Base-by-base conservation (phyloP, 2,797 vertebrate species). In the Enteromius fasciolatus region DNA sequence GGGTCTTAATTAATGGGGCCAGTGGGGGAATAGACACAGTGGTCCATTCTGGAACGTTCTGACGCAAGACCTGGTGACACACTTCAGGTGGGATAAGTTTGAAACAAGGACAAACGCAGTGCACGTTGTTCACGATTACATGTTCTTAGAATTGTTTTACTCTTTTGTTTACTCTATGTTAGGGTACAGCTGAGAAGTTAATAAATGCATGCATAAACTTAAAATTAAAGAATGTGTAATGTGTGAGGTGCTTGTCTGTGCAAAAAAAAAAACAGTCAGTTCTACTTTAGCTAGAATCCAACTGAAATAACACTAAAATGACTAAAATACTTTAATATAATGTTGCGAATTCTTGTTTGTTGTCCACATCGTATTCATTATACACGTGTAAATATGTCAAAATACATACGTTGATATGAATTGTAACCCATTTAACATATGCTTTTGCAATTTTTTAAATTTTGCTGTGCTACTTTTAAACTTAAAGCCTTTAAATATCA, bases 1-100 rank as follows among this genome's bases (percentile, higher is more conserved):
- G 87, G 92, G 92, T 92, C 93, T 94, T 95, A 95, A 96, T 95
- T 95, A 95, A 93, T 91, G 90, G 90, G 87, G 86, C 93, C 90
- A 94, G 93, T 91, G 92, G 94, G 90, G 90, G 88, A 93, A 85
- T 87, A 91, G 87, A 89, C 76, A 63, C 91, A 77, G 74, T 86
- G 83, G 90, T 85, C 63, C 39, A 64, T 76, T 69, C 63, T 68
- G 36, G 36, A 82, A 68, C 67, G 18, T 36, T 83, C 39, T 61
- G 50, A 82, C 50, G 64, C 50, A 82, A 69, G 39, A 68, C 39
- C 81, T 48, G 39, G 74, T 86, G 85, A 78, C 85, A 86, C 83
- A 87, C 83, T 84, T 87, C 74, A 78, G 73, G 78, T 80, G 73
- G 78, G 73, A 84, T 79, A 73, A 52, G 61, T 10, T 76, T 25